Conservation (phyloP, 92 coral and sea anemone genomes). For the Desmophyllum pertusum region DNA sequence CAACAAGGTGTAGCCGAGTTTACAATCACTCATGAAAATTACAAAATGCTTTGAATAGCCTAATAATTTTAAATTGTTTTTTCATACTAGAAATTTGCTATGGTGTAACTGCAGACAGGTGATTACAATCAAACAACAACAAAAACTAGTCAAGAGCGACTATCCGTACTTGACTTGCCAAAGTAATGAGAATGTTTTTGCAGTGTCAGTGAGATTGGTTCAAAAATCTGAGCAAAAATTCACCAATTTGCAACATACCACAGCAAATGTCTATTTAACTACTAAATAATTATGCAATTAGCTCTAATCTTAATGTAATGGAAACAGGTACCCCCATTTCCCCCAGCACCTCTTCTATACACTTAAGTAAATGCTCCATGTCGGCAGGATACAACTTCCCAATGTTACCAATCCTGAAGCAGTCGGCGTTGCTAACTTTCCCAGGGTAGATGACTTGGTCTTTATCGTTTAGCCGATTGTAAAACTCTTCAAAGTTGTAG, state of each 20-base stretch:
- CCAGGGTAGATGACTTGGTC: conserved; percentile 96
- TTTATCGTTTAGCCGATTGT: conserved; percentile 80
- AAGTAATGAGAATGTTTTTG: no score
- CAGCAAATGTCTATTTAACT: not conserved
- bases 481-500: conserved; percentile 86
- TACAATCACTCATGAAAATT: not conserved
- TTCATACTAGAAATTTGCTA: no score
- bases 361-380: conserved; percentile 81
- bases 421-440: conserved; percentile 88
- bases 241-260: not conserved
- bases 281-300: not conserved
- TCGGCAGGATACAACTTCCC: conserved; percentile 92
- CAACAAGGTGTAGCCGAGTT: not conserved
- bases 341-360: conserved; percentile 78
- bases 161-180: no score
- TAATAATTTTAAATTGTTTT: no score
- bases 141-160: no score
- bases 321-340: conserved; percentile 85
- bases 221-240: not conserved
- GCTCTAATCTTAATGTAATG: conserved; percentile 41
- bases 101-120: not conserved
- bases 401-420: conserved; percentile 95
- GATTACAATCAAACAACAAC: not conserved
- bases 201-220: no score
- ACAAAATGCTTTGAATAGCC: no score